Evolutionary conservation across 2,888 invertebrate species (phyloP).

Genomic region (Clitarchus hookeri): DNA sequence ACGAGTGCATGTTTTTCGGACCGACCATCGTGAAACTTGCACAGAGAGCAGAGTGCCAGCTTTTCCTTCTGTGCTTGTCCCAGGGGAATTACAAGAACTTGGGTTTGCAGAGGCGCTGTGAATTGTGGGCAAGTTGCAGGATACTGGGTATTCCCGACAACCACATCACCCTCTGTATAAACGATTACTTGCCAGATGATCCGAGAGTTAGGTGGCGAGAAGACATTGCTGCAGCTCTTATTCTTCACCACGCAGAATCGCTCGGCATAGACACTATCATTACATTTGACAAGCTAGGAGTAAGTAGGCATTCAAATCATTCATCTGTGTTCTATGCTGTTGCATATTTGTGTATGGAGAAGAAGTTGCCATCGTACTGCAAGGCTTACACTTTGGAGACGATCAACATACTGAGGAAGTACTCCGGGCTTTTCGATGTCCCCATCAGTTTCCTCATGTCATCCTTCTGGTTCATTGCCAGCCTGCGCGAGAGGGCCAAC

Average conservation of each 20-base stretch:
- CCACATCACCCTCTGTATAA: slow-evolving; percentile 71
- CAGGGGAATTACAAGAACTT: slow-evolving; percentile 73
- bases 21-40: slow-evolving; percentile 77
- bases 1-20: slow-evolving; percentile 99
- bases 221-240: slow-evolving; percentile 64
- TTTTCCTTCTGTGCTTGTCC: slow-evolving; percentile 84
- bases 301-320: slow-evolving; percentile 93
- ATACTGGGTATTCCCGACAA: slow-evolving; percentile 77
- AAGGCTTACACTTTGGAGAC: slow-evolving; percentile 82
- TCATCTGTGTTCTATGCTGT: slow-evolving; percentile 81
- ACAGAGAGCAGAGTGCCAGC: slow-evolving; percentile 66
- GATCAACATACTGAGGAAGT: slow-evolving; percentile 84
- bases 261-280: slow-evolving; percentile 82
- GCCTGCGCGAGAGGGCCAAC: slow-evolving; percentile 54
- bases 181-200: slow-evolving; percentile 76
- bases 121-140: slow-evolving; percentile 80
- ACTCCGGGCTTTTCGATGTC: slow-evolving; percentile 80
- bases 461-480: slow-evolving; percentile 69
- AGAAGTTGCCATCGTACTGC: slow-evolving; percentile 59
- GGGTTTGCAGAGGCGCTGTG: slow-evolving; percentile 69
- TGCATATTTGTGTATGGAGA: slow-evolving; percentile 68
- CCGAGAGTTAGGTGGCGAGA: slow-evolving; percentile 77
- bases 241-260: slow-evolving; percentile 70
- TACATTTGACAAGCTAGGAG: slow-evolving; percentile 92
- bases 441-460: slow-evolving; percentile 78